Evolutionary conservation across 2,888 invertebrate species (phyloP).

Genomic region (Aleiodes alternator): DNA sequence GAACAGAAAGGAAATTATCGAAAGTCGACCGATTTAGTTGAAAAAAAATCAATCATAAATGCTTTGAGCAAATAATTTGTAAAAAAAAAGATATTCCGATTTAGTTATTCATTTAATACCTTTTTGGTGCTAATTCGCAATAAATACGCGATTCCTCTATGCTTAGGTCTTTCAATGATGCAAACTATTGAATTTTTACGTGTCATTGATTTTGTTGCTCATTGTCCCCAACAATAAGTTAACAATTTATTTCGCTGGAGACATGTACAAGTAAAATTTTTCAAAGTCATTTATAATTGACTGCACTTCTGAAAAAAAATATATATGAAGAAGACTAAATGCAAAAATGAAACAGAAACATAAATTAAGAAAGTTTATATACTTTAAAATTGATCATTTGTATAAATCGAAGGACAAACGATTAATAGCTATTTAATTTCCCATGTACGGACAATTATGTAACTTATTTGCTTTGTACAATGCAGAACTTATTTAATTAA

Average conservation of each 20-base stretch:
- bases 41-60: background rate
- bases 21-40: background rate
- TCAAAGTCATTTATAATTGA: conserved; percentile 17
- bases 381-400: conserved; percentile 57
- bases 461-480: conserved; percentile 76
- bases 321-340: conserved; percentile 49
- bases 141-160: background rate
- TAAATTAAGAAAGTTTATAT: conserved; percentile 33
- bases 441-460: conserved; percentile 58
- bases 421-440: conserved; percentile 16
- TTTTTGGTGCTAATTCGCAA: conserved; percentile 15
- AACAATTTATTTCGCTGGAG: background rate
- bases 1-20: background rate
- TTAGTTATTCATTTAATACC: background rate
- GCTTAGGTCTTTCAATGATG: conserved; percentile 26
- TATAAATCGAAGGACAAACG: conserved; percentile 55
- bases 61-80: too few relatives aligned
- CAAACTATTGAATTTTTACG: background rate
- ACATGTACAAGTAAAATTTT: conserved; percentile 35
- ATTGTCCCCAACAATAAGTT: background rate
- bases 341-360: conserved; percentile 1
- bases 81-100: background rate
- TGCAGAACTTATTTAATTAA: conserved; percentile 75
- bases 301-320: conserved; percentile 52
- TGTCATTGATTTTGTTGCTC: conserved; percentile 6